Base-by-base conservation (phyloP, 1,140 invertebrate genomes). In the Tetraneura akinire region DNA sequence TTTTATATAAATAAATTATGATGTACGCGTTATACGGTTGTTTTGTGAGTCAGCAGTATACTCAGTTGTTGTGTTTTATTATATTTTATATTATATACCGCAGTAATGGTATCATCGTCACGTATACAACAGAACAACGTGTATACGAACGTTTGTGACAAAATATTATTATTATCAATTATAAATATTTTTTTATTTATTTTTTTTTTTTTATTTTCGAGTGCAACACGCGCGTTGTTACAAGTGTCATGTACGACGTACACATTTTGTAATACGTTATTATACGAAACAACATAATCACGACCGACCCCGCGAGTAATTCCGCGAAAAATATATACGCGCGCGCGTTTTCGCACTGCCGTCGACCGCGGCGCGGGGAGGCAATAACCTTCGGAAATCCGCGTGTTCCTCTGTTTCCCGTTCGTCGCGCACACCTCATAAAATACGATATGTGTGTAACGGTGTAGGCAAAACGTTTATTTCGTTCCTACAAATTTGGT, bases 311-410 rank as follows among this genome's bases (percentile, higher is more conserved):
- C 32, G 32, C 10, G 23, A 32, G 21, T 23, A 57, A 74, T 74
- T 74, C 29, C 42, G 53, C 53, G 23, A 45, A 45, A n/a, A 32
- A 60, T 74, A 55, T n/a, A 55, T n/a, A n/a, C 29, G 11, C 10
- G 23, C 29, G 62, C 5, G 26, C 18, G 3, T 16, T 1, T 42
- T 21, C 29, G 49, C 18, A 18, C 21, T 37, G 32, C 60, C 26
- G 60, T 29, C 26, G 60, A 62, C 60, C 21, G 37, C 53, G 6
- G 32, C 23, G 29, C 26, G 32, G 37, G 47, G 74, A 47, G 74
- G 74, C 74, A 78, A 62, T 78, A 78, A 78, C 74, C 74, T 78
- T 78, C 74, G 14, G 53, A 55, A 78, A 62, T 78, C 74, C 74
- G 21, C 74, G 21, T 47, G 64, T 68, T 68, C 37, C 64, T 23